Percentiles rank a stretch among this genome's conserved stretches.
Conservation (phyloP, 2,888 invertebrate species). For the Drosophila vallismaia region DNA sequence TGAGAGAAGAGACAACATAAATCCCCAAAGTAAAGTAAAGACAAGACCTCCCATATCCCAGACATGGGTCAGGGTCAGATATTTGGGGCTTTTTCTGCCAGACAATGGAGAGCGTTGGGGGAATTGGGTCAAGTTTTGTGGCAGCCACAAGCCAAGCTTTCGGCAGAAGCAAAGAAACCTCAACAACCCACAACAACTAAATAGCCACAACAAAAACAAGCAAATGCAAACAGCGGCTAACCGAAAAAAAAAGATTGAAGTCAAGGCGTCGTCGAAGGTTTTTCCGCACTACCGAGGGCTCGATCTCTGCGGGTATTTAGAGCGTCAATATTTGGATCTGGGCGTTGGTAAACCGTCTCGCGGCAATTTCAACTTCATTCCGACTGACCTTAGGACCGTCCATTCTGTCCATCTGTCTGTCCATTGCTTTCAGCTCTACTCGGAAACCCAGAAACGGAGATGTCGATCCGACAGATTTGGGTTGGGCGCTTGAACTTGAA, state of each 20-base stretch:
- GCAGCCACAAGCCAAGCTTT: conserved; percentile 7
- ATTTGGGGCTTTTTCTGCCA: conserved; percentile 9
- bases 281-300: conserved; percentile 58
- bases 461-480: conserved; percentile 48
- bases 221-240: conserved; percentile 27
- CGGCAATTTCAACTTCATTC: conserved; percentile 37
- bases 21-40: not conserved
- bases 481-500: conserved; percentile 78
- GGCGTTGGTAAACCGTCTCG: conserved; percentile 71
- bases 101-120: conserved; percentile 23
- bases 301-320: conserved; percentile 62
- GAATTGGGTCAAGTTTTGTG: conserved; percentile 65
- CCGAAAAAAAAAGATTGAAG: conserved; percentile 65
- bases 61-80: conserved; percentile 52
- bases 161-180: conserved; percentile 18
- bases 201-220: not conserved
- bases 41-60: not conserved
- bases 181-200: conserved; percentile 5
- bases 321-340: conserved; percentile 76
- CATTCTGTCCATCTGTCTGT: conserved; percentile 27
- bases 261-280: conserved; percentile 74
- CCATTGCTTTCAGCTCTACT: conserved; percentile 6
- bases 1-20: not conserved
- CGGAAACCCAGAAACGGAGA: not conserved
- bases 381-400: conserved; percentile 69